Percentiles rank a stretch among this genome's conserved stretches.
Conservation (phyloP, 64 coral and sea anemone species). For the Montipora foliosa region DNA sequence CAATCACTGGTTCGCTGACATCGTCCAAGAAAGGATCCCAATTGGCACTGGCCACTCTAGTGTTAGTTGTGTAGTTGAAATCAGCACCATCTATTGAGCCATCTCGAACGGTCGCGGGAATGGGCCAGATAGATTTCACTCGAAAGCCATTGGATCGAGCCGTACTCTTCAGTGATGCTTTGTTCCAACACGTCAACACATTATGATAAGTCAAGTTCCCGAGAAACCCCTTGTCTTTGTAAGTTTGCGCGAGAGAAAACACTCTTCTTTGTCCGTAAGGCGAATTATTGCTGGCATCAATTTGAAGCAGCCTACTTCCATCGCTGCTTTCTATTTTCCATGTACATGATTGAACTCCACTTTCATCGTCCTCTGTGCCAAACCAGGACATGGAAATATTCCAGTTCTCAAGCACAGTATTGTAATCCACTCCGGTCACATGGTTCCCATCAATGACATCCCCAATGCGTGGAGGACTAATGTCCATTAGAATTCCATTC, state of each 20-base stretch:
- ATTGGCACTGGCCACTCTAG: no score
- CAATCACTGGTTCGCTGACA: conserved; percentile 62
- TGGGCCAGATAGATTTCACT: conserved; percentile 58
- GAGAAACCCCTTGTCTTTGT: background rate
- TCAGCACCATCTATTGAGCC: conserved; percentile 41
- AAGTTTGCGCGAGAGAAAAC: conserved; percentile 1
- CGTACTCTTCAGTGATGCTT: no score
- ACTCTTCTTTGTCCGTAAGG: conserved; percentile 1
- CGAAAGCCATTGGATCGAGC: background rate
- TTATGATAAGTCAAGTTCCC: conserved; percentile 57
- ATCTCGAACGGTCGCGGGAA: conserved; percentile 52
- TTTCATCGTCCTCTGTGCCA: conserved; percentile 67
- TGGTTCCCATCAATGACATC: no score
- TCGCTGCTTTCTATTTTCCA: no score
- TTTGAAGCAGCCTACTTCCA: no score
- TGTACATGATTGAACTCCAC: conserved; percentile 13
- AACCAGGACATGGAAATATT: conserved; percentile 4
- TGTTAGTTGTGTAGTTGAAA: conserved; percentile 29
- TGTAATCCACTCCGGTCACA: no score
- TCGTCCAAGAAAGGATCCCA: no score
- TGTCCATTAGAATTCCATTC: no score
- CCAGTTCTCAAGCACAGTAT: no score
- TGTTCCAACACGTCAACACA: background rate
- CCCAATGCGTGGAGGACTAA: no score
- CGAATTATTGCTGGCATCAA: background rate